These are phyloP conservation scores for Geodia barretti DNA, from an alignment of 37 sponge, comb jelly and placozoan species.

Conservation along the genomic window DNA sequence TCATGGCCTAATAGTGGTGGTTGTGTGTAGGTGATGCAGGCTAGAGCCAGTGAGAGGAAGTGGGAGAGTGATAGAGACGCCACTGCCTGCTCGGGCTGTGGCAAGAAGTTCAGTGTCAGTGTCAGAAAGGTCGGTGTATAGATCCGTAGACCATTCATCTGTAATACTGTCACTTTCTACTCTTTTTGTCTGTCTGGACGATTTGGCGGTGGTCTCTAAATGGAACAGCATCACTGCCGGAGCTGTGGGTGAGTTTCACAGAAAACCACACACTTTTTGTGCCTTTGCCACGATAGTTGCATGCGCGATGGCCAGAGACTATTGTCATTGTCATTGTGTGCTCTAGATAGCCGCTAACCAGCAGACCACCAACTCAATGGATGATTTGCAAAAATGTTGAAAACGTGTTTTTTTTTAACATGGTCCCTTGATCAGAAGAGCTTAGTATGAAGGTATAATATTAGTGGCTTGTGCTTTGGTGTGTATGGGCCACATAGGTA, in stretches of 20 bases:
- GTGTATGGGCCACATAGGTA: too few relatives aligned
- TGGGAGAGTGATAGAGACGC: slow-evolving; percentile 82
- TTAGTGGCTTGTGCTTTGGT: too few relatives aligned
- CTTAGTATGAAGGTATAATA: too few relatives aligned
- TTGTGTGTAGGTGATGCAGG: slow-evolving; percentile 34
- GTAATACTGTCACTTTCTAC: background rate
- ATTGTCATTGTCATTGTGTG: too few relatives aligned
- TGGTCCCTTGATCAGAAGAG: too few relatives aligned
- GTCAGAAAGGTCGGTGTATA: slow-evolving; percentile 55
- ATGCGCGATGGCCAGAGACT: too few relatives aligned
- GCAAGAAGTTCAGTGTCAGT: slow-evolving; percentile 47
- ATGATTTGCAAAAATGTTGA: too few relatives aligned
- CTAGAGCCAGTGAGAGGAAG: slow-evolving; percentile 49
- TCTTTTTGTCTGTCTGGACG: background rate
- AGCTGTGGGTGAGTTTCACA: slow-evolving; percentile 72
- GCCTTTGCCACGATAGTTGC: too few relatives aligned
- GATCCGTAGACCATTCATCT: background rate
- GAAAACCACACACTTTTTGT: too few relatives aligned
- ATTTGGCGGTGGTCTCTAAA: too few relatives aligned
- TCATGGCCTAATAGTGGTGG: background rate
- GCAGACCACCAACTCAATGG: too few relatives aligned
- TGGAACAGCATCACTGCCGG: slow-evolving; percentile 74
- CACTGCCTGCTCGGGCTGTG: slow-evolving; percentile 38
- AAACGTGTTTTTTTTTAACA: too few relatives aligned
- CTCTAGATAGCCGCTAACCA: background rate